These are phyloP conservation scores for Sardina pilchardus DNA, from an alignment of 2,113 vertebrate species.

Conservation along the genomic window DNA sequence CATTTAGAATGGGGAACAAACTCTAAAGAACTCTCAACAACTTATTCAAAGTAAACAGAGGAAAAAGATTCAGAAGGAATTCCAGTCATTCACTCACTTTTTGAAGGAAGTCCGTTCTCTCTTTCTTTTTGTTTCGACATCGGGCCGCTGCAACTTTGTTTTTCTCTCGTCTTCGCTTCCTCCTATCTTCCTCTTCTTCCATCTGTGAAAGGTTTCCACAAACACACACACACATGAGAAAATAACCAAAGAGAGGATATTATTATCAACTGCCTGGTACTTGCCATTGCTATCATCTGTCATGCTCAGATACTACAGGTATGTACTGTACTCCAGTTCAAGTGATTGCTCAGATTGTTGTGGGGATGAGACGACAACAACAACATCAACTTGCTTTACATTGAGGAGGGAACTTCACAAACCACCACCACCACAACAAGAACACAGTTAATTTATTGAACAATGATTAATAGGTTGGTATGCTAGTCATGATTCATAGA, in stretches of 20 bases:
- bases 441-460: too few relatives aligned
- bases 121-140: constrained; percentile 98
- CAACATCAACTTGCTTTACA: neutral
- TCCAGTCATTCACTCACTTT: constrained; percentile 72
- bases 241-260: neutral
- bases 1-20: neutral
- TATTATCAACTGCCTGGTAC: neutral
- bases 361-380: neutral
- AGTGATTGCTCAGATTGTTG: neutral
- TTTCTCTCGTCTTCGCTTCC: constrained; percentile 93
- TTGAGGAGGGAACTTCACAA: too few relatives aligned
- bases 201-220: constrained; percentile 66
- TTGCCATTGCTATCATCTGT: neutral
- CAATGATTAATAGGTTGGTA: neutral
- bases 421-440: too few relatives aligned
- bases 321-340: neutral
- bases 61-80: neutral
- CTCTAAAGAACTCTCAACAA: neutral
- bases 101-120: constrained; percentile 94
- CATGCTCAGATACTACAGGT: neutral
- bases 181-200: constrained; percentile 89
- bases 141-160: constrained; percentile 95
- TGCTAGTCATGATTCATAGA: neutral
- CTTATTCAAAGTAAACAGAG: neutral
- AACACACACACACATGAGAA: neutral